Percentiles rank a stretch among this genome's conserved stretches.
phyloP scores from a whole-genome alignment of 2,113 vertebrate genomes.

The Eonycteris spelaea region DNA sequence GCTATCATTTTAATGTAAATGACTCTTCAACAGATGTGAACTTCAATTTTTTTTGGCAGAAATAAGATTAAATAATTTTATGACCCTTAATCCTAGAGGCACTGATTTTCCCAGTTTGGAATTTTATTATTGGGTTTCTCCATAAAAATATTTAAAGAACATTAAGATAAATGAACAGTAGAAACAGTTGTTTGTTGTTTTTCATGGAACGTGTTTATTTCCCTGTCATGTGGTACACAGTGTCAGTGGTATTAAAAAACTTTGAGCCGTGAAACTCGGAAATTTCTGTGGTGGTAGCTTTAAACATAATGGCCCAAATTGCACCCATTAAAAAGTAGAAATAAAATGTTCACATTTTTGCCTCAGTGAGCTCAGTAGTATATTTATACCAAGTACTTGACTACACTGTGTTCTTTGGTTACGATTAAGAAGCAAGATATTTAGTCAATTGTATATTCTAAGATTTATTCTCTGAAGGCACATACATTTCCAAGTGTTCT shows the following conservation, averaged over 20 bases:
- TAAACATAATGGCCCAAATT: not conserved
- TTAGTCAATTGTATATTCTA: not conserved
- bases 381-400: constrained; percentile 41
- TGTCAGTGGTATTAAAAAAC: not conserved
- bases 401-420: not conserved
- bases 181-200: not conserved
- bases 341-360: constrained; percentile 6
- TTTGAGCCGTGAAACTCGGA: not conserved
- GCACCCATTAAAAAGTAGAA: constrained; percentile 14
- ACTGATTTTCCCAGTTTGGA: not conserved
- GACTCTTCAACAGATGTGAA: not conserved
- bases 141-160: not conserved
- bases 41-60: not conserved
- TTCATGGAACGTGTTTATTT: not conserved
- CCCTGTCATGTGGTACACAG: not conserved
- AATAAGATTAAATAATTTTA: constrained; percentile 34
- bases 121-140: not conserved
- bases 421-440: not conserved
- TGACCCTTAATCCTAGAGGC: not conserved
- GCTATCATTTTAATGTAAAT: not conserved
- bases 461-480: not conserved
- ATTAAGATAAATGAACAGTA: not conserved
- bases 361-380: not conserved
- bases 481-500: not conserved
- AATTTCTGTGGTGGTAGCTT: not conserved